Evolutionary conservation across 2,797 vertebrate genomes (phyloP).

Genomic region (Platyrinchus mystaceus): DNA sequence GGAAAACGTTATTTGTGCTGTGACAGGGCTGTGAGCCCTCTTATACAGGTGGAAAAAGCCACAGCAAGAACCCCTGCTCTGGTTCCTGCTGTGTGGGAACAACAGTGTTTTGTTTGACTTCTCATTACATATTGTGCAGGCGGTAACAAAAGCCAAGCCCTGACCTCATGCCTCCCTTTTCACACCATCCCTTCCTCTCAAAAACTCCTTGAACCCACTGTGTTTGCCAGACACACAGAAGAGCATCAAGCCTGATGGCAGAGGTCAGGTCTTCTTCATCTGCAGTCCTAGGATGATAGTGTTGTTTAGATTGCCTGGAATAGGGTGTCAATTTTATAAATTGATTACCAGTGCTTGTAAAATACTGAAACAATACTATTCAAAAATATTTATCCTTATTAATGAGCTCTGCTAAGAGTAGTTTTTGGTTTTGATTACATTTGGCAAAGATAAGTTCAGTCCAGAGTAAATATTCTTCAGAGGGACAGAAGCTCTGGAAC

Average conservation of each 20-base stretch:
- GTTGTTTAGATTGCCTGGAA: neutral
- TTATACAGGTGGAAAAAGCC: neutral
- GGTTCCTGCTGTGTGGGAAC: neutral
- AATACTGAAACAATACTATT: neutral
- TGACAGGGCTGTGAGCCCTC: neutral
- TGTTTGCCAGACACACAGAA: neutral
- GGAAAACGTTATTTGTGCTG: neutral
- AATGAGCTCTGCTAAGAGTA: neutral
- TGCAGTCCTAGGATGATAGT: neutral
- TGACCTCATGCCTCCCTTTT: neutral
- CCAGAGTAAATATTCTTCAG: neutral
- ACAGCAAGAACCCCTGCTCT: neutral
- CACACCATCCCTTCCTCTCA: neutral
- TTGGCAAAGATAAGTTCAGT: neutral
- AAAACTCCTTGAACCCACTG: neutral
- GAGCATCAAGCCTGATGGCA: neutral
- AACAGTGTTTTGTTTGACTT: neutral
- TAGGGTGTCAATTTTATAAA: neutral
- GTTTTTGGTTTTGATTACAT: neutral
- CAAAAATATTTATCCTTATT: neutral
- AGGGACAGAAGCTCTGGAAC: neutral
- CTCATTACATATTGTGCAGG: neutral
- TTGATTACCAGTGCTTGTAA: neutral
- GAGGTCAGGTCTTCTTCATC: neutral
- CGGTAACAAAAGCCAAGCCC: neutral